Evolutionary conservation across 2,113 vertebrate genomes (phyloP), one percentile per base, ranked within the genome.

Genomic region (Oryzias melastigma): DNA sequence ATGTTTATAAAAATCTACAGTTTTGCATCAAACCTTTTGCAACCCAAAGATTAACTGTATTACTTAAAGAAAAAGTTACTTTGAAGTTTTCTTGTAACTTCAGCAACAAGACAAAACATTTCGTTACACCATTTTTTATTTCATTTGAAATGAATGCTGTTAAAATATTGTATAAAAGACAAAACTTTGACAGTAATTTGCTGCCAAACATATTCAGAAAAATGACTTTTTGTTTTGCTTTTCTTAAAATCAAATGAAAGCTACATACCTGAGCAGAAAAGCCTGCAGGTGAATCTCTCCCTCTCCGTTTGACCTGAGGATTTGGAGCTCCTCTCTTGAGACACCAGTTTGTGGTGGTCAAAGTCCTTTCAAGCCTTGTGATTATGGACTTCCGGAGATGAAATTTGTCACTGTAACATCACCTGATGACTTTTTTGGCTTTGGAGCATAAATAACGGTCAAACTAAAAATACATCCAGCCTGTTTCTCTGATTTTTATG

Each of bases 351-450:
- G 44, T 16, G 18, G 25, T 4, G 88, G 42, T 40, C 88, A 91
- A 91, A 90, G 90, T 91, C 89, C 89, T 73, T 62, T 1, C 50
- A 41, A 70, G 81, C 71, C 84, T 82, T 83, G 87, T 88, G 86
- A 89, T 81, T 55, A 19, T 2, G 41, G 13, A 18, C 35, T 58
- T 68, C 77, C 70, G 71, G 72, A 62, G 49, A 51, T 45, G 46
- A 75, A 7, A 63, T 35, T 22, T 58, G 22, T 13, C 1, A 45
- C 29, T n/a, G 10, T 60, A 44, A 65, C 29, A 50, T 75, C 55
- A 55, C 42, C 45, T 65, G 55, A 73, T 61, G 50, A 50, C 44
- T 51, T 14, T 29, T 14, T 47, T 3, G 43, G 18, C 48, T 18
- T 49, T 5, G 19, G 29, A 49, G 18, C 52, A 56, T 52, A 22